These are phyloP conservation scores for Puntigrus tetrazona DNA, from an alignment of 2,113 vertebrate genomes.

Conservation along the genomic window DNA sequence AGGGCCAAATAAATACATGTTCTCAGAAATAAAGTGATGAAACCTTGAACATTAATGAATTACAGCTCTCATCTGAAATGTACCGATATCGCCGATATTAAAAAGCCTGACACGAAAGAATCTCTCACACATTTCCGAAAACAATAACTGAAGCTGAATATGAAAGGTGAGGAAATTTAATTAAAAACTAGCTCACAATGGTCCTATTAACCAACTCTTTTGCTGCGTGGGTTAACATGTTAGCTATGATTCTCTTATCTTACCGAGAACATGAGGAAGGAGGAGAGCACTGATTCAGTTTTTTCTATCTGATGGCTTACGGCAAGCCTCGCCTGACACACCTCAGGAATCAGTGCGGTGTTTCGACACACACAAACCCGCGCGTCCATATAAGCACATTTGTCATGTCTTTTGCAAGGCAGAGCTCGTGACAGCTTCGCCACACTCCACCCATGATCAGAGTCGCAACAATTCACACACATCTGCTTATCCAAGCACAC, in stretches of 20 bases:
- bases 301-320: slow-evolving; percentile 3
- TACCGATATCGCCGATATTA: slow-evolving; percentile 22
- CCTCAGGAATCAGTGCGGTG: background rate
- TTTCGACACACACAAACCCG: slow-evolving; percentile 10
- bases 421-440: slow-evolving; percentile 24
- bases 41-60: slow-evolving; percentile 69
- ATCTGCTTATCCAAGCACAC: slow-evolving; percentile 49
- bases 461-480: slow-evolving; percentile 1
- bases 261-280: slow-evolving; percentile 4
- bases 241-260: slow-evolving; percentile 19
- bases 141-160: background rate
- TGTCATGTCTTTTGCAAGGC: slow-evolving; percentile 10
- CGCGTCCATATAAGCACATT: background rate
- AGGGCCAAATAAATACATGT: slow-evolving; percentile 56
- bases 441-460: slow-evolving; percentile 8
- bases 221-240: background rate
- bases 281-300: slow-evolving; percentile 11
- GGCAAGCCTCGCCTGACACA: slow-evolving; percentile 2
- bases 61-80: slow-evolving; percentile 62
- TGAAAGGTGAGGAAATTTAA: background rate
- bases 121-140: background rate
- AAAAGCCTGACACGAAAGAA: slow-evolving; percentile 20
- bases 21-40: slow-evolving; percentile 64
- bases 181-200: slow-evolving; percentile 1
- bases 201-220: background rate